Evolutionary conservation across 2,113 vertebrate species (phyloP).

Genomic region (Pangasianodon hypophthalmus): DNA sequence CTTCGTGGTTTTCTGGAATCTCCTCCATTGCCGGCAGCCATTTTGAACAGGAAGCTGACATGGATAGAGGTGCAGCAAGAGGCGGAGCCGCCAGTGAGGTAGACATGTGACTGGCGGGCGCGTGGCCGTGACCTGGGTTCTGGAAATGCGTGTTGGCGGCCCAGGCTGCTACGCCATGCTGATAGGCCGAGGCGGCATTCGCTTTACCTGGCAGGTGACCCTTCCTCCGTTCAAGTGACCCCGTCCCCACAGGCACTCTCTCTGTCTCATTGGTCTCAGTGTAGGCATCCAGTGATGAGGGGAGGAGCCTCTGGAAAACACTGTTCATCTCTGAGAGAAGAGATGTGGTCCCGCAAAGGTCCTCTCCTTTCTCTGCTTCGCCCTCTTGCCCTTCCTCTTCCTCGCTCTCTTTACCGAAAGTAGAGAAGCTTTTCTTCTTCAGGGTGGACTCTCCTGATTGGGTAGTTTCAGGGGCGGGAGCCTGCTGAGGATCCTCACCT

Average conservation of each 20-base stretch:
- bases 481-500: slow-evolving; percentile 81
- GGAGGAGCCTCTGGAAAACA: slow-evolving; percentile 91
- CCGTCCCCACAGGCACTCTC: slow-evolving; percentile 66
- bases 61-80: slow-evolving; percentile 57
- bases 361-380: slow-evolving; percentile 59
- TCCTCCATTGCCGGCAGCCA: slow-evolving; percentile 99
- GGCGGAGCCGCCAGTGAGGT: slow-evolving; percentile 65
- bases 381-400: slow-evolving; percentile 62
- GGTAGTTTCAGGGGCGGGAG: slow-evolving; percentile 69
- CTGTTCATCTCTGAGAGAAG: slow-evolving; percentile 95
- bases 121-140: slow-evolving; percentile 81
- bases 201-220: slow-evolving; percentile 83
- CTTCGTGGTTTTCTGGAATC: slow-evolving; percentile 96
- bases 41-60: slow-evolving; percentile 79
- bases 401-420: slow-evolving; percentile 85
- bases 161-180: slow-evolving; percentile 92
- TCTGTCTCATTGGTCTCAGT: slow-evolving; percentile 79
- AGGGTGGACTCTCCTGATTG: slow-evolving; percentile 71
- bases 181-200: slow-evolving; percentile 75
- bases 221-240: slow-evolving; percentile 87
- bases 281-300: slow-evolving; percentile 85
- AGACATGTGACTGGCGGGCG: slow-evolving; percentile 78
- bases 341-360: slow-evolving; percentile 80
- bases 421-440: slow-evolving; percentile 94
- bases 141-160: slow-evolving; percentile 96